Base-by-base conservation (phyloP, 2,113 vertebrate species). In the Sylvia atricapilla region DNA sequence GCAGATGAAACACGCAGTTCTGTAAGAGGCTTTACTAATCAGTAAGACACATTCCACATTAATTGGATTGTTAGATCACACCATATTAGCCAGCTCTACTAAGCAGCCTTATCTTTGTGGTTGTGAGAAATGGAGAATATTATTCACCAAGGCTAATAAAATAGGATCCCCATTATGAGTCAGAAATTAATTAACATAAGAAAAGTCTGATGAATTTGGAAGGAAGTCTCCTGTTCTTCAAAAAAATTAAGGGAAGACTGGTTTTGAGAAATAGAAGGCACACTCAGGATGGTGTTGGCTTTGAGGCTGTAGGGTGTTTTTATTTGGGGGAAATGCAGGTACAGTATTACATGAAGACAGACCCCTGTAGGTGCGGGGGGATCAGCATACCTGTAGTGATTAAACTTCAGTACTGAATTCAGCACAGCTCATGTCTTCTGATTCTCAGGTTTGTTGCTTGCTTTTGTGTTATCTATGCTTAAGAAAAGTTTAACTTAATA, bases 51-150 rank as follows among this genome's bases (percentile, higher is more conserved):
- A 31, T 95, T 94, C 35, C 43, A 73, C 88, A 88, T 84, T 91
- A 96, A 95, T 94, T 91, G 70, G 74, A 80, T 81, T 95, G 78
- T 77, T 94, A 86, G 64, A 74, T 93, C 3, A 2, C 37, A 58
- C 47, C 35, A 17, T 67, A 66, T 80, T 77, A 68, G 35, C 33
- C 78, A 78, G 64, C 50, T 86, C 35, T 59, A 28, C 75, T 76
- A 90, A 94, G 87, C 72, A 77, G 30, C 33, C 41, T 85, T 85
- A 73, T 79, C 52, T 50, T 70, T 64, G 35, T 9, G 16, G 11
- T 30, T 55, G 15, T 33, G 75, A 91, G 50, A 93, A 94, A 83
- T 21, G 25, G n/a, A 47, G 50, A 50, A n/a, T 76, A 33, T 46
- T 89, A 39, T 76, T 91, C 27, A 63, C n/a, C 22, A 55, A 77